Evolutionary conservation across 2,113 vertebrate species (phyloP).

Genomic region (Aythya baeri): DNA sequence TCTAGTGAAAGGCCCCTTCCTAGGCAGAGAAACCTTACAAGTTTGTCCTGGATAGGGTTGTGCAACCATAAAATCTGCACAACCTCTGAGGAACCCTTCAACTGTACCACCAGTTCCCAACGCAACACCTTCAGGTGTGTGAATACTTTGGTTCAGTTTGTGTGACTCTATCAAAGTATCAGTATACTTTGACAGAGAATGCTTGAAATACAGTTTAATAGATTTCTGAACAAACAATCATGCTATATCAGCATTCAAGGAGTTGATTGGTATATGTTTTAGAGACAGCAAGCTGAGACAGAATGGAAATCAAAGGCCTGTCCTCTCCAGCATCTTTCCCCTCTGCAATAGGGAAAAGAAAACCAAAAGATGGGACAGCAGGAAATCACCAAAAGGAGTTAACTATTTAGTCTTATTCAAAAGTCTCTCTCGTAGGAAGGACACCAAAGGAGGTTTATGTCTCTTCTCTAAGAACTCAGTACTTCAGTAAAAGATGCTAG

Average conservation of each 20-base stretch:
- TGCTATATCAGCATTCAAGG: not conserved
- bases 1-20: not conserved
- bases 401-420: not conserved
- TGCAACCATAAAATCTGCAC: not conserved
- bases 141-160: not conserved
- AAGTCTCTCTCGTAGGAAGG: not conserved
- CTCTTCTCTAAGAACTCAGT: not conserved
- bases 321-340: not conserved
- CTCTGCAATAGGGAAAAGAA: not conserved
- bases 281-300: not conserved
- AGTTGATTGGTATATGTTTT: too few species aligned
- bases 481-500: not conserved
- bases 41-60: not conserved
- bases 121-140: not conserved
- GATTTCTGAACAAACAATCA: not conserved
- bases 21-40: not conserved
- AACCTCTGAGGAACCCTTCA: not conserved
- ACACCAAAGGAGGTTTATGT: not conserved
- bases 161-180: not conserved
- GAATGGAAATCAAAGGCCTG: not conserved
- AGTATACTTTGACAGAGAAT: not conserved
- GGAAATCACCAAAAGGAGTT: not conserved
- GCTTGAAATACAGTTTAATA: not conserved
- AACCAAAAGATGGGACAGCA: not conserved
- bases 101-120: not conserved